Base-by-base conservation (phyloP, 2,113 vertebrate genomes). In the human (Homo sapiens) region DNA sequence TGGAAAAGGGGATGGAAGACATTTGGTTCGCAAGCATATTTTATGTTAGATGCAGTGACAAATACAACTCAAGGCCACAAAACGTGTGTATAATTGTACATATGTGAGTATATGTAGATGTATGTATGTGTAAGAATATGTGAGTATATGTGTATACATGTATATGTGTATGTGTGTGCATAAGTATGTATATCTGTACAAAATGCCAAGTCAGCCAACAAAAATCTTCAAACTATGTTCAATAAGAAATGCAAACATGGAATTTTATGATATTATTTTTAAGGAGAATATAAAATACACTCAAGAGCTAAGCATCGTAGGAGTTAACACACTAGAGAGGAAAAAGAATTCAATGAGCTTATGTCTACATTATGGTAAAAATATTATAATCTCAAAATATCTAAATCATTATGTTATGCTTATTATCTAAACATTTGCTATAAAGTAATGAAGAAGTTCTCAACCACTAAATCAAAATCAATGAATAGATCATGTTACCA, bases 181-280 rank as follows among this genome's bases (percentile, higher is more conserved):
- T 32, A 35, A 35, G 50, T 72, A 18, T 80, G 45, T 23, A 59
- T 9, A 5, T 48, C 13, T 55, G 3, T 35, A 87, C 87, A 83
- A 95, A 61, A 93, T 89, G 35, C 68, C 14, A 89, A 38, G 45
- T n/a, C 38, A 59, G 23, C 64, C 80, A 95, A 80, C 6, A 97
- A 64, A 87, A 82, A 86, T 85, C 85, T 79, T 89, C 57, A 87
- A 93, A 94, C 7, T 91, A 55, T 79, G 1, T 93, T 89, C 66
- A 83, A 86, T 8, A 30, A 94, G 52, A 93, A 93, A 93, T 87
- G 50, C 52, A 92, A 95, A 86, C 13, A 35, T 27, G 35, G 17
- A 40, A 48, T 85, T 96, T 95, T 75, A 80, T 78, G 52, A 61
- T 89, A 64, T 68, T 64, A 80, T 82, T 94, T 97, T 95, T 73